A percentile compares a stretch with the other conserved stretches of the same genome.
These are phyloP conservation scores for Nyleta sp. DNA, from an alignment of 2,888 invertebrate genomes.

Conservation along the genomic window DNA sequence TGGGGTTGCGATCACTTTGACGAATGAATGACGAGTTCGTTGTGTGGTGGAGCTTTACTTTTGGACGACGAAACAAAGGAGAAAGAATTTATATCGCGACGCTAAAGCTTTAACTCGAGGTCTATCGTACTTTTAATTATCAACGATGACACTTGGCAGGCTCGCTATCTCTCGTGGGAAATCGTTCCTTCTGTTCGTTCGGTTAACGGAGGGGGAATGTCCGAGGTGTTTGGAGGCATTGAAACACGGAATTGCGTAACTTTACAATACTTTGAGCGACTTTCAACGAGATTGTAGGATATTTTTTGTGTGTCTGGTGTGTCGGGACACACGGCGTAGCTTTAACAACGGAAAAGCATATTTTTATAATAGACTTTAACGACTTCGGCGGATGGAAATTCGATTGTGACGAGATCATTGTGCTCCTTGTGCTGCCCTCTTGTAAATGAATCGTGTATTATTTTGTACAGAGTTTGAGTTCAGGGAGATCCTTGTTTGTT, in stretches of 20 bases:
- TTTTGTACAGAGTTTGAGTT: constrained; percentile 23
- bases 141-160: neutral
- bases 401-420: constrained; percentile 33
- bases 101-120: too few species aligned
- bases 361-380: constrained; percentile 56
- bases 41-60: too few species aligned
- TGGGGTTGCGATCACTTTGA: neutral
- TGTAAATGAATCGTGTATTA: constrained; percentile 36
- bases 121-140: neutral
- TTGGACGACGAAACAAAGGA: too few species aligned
- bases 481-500: neutral
- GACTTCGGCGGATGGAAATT: constrained; percentile 10
- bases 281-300: constrained; percentile 36
- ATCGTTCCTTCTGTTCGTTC: constrained; percentile 39
- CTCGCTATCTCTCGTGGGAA: constrained; percentile 36
- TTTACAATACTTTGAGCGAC: constrained; percentile 37
- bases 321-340: constrained; percentile 37
- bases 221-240: constrained; percentile 56
- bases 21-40: too few species aligned
- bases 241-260: constrained; percentile 55
- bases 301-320: constrained; percentile 40
- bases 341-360: constrained; percentile 47
- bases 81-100: too few species aligned
- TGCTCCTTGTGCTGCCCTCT: constrained; percentile 13
- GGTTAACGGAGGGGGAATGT: constrained; percentile 26